Conservation (phyloP, 2,113 vertebrate species). For the Seriola quinqueradiata region DNA sequence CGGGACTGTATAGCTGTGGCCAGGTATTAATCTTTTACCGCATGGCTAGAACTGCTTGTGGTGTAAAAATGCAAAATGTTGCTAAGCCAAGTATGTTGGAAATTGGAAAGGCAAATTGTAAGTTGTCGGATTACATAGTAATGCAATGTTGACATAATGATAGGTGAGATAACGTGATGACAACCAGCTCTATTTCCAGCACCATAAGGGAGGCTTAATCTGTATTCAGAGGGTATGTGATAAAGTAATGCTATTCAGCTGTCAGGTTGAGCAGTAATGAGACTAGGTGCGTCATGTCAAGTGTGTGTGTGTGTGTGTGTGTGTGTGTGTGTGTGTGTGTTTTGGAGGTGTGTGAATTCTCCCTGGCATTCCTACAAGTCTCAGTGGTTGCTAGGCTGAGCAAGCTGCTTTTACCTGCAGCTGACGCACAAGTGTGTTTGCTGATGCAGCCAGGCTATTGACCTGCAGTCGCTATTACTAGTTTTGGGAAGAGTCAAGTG, state of each 20-base stretch:
- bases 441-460: slow-evolving; percentile 22
- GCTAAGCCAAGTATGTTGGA: neutral
- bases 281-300: slow-evolving; percentile 13
- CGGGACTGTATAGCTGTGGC: neutral
- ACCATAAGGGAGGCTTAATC: neutral
- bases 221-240: slow-evolving; percentile 5
- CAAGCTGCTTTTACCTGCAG: slow-evolving; percentile 51
- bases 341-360: slow-evolving; percentile 41
- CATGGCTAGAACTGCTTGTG: neutral
- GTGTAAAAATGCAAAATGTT: neutral
- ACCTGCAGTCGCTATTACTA: neutral
- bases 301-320: slow-evolving; percentile 18
- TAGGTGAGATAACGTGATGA: slow-evolving; percentile 9
- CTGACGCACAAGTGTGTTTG: slow-evolving; percentile 32
- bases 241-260: slow-evolving; percentile 15
- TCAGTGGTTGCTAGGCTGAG: slow-evolving; percentile 48
- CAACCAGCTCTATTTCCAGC: neutral
- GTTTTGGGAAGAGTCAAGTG: slow-evolving; percentile 10
- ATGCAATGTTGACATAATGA: slow-evolving; percentile 23
- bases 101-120: slow-evolving; percentile 18
- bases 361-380: slow-evolving; percentile 37
- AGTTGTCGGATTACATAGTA: slow-evolving; percentile 6
- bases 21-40: neutral
- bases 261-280: slow-evolving; percentile 52
- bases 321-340: slow-evolving; percentile 7